These are phyloP conservation scores for Cyanistes caeruleus DNA, from an alignment of 2,113 vertebrate species.

Conservation along the genomic window DNA sequence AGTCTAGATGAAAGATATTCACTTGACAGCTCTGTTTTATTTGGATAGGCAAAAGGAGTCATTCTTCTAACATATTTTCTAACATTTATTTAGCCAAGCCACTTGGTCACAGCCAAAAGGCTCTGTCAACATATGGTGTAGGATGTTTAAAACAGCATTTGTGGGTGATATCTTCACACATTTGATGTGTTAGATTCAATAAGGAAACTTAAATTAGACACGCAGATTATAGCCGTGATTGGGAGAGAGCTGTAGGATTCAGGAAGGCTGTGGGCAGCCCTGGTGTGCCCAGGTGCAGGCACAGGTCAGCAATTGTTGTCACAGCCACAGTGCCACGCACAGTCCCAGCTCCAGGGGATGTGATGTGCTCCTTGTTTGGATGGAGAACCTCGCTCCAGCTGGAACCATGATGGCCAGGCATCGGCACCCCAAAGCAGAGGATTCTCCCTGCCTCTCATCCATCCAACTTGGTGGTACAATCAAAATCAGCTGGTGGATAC, in stretches of 20 bases:
- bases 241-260: neutral
- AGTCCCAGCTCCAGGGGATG: neutral
- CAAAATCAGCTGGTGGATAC: neutral
- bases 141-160: conserved; percentile 10
- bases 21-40: neutral
- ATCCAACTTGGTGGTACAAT: fast-evolving
- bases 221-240: neutral
- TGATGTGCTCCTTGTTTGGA: neutral
- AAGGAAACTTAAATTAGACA: neutral
- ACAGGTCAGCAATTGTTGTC: neutral
- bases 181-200: neutral
- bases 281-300: neutral
- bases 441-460: neutral
- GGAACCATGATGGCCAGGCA: neutral
- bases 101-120: neutral
- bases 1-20: neutral
- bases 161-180: neutral
- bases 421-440: neutral
- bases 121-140: neutral
- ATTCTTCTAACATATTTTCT: neutral
- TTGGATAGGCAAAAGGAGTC: neutral
- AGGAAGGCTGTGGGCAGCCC: neutral
- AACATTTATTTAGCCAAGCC: neutral
- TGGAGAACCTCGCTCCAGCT: neutral
- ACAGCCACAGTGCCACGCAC: neutral